Evolutionary conservation across 2,113 vertebrate species (phyloP).

Genomic region (Pardalotus punctatus): DNA sequence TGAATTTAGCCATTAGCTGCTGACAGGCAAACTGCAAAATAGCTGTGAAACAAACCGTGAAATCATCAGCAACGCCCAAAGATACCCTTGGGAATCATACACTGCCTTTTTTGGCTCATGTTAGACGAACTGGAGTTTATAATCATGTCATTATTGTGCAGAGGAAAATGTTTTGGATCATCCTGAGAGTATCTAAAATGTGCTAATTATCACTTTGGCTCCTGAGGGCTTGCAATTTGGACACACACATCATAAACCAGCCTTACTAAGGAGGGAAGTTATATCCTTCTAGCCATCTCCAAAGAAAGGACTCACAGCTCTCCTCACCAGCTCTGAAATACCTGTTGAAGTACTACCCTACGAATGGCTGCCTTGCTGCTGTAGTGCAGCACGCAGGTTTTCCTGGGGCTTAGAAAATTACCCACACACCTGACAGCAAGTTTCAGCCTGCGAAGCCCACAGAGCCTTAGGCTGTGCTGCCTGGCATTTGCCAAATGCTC

Average conservation of each 20-base stretch:
- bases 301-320: neutral
- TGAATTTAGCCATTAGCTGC: slow-evolving; percentile 21
- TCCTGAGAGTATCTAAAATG: neutral
- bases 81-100: neutral
- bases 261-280: neutral
- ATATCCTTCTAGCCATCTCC: neutral
- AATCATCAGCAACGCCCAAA: neutral
- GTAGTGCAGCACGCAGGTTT: neutral
- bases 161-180: neutral
- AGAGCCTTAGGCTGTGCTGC: neutral
- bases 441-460: neutral
- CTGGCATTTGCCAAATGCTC: neutral
- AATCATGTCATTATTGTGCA: neutral
- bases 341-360: neutral
- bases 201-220: neutral
- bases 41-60: neutral
- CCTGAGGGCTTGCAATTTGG: neutral
- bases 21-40: neutral
- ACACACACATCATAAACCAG: neutral
- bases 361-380: rapidly evolving
- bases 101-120: neutral
- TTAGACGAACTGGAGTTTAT: neutral
- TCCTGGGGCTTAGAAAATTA: neutral
- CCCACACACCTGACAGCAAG: neutral
- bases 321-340: neutral